Conservation (phyloP, 1,140 invertebrate species). For the Wiebesia pumilae region DNA sequence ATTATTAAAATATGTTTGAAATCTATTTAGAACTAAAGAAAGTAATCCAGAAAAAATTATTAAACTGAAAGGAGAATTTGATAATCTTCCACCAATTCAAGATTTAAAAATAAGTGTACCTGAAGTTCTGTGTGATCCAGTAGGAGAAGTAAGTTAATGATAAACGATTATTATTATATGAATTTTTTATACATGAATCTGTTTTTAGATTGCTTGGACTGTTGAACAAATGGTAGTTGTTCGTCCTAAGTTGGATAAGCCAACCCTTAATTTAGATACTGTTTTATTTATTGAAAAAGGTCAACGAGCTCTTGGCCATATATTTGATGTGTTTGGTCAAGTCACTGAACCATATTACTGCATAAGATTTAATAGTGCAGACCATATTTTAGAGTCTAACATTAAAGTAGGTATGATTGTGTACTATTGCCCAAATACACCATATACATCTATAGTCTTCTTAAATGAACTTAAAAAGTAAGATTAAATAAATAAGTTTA, state of each 20-base stretch:
- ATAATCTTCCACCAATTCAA: slow-evolving; percentile 89
- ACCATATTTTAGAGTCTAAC: slow-evolving; percentile 82
- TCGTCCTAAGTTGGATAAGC: slow-evolving; percentile 74
- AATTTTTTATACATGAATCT: slow-evolving; percentile 37
- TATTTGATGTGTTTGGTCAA: slow-evolving; percentile 94
- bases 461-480: slow-evolving; percentile 82
- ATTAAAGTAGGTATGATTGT: slow-evolving; percentile 82
- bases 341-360: slow-evolving; percentile 87
- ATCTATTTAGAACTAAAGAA: slow-evolving; percentile 34
- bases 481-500: slow-evolving; percentile 57
- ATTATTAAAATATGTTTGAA: slow-evolving; percentile 30
- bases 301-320: slow-evolving; percentile 81
- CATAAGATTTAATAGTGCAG: slow-evolving; percentile 86
- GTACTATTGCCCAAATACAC: slow-evolving; percentile 85
- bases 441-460: slow-evolving; percentile 86
- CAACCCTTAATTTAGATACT: slow-evolving; percentile 88
- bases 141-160: slow-evolving; percentile 79
- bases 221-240: slow-evolving; percentile 71
- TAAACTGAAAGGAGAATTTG: slow-evolving; percentile 68
- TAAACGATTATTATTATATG: slow-evolving; percentile 42
- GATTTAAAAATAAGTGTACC: slow-evolving; percentile 87
- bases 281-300: slow-evolving; percentile 87
- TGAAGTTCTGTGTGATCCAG: slow-evolving; percentile 82
- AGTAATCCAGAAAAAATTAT: slow-evolving; percentile 35
- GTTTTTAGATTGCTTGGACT: slow-evolving; percentile 68